Conservation (phyloP, 92 coral and sea anemone species). For the Zoanthus sansibaricus region DNA sequence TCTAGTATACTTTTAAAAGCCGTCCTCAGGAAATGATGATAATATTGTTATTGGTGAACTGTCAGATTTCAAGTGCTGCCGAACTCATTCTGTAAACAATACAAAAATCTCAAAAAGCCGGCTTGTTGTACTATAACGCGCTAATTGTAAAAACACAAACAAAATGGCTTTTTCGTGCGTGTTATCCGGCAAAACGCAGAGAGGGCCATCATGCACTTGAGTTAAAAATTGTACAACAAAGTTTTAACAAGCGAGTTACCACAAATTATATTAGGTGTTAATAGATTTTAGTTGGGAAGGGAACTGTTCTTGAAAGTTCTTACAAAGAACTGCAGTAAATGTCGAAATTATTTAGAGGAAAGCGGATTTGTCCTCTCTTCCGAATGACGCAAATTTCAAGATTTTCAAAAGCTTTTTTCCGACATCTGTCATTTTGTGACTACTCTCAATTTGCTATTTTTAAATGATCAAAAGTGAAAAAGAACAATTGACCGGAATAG, state of each 20-base stretch:
- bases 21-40: too few relatives aligned
- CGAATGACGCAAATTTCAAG: neutral
- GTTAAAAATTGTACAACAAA: neutral
- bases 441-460: neutral
- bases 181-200: too few relatives aligned
- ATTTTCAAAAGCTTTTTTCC: neutral
- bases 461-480: neutral
- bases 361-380: neutral
- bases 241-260: neutral
- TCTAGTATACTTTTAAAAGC: too few relatives aligned
- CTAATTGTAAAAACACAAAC: too few relatives aligned
- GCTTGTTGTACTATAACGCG: too few relatives aligned
- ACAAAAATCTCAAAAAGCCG: too few relatives aligned
- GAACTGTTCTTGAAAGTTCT: constrained; percentile 8
- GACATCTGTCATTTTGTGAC: neutral
- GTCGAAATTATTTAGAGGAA: neutral
- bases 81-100: too few relatives aligned
- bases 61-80: too few relatives aligned
- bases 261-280: neutral
- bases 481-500: neutral
- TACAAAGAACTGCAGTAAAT: neutral
- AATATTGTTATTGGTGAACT: too few relatives aligned
- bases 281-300: neutral
- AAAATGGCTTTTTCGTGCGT: too few relatives aligned
- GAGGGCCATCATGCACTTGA: neutral